Evolutionary conservation across 2,888 invertebrate species (phyloP).

Genomic region (Amblyteles armatorius): DNA sequence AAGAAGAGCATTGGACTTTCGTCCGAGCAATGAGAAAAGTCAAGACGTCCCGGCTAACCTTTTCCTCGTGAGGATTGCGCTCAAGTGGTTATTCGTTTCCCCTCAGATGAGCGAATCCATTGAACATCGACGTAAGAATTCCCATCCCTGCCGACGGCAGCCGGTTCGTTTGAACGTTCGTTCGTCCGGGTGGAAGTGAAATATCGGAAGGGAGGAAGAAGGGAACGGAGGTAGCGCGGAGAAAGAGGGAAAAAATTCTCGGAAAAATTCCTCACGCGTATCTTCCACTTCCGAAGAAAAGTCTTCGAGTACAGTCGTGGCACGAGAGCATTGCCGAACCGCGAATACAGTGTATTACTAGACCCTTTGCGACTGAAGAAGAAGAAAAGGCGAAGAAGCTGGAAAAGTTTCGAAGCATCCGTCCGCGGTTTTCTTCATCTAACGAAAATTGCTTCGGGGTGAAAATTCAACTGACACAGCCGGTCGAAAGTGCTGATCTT

Average conservation of each 20-base stretch:
- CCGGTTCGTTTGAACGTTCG: constrained; percentile 16
- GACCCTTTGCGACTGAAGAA: background rate
- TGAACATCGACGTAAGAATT: constrained; percentile 32
- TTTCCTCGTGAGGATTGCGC: constrained; percentile 36
- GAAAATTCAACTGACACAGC: constrained; percentile 23
- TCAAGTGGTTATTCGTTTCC: constrained; percentile 25
- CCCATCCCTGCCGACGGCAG: constrained; percentile 3
- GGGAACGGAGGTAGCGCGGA: background rate
- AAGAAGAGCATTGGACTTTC: background rate
- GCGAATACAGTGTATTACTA: background rate
- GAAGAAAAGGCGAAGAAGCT: background rate
- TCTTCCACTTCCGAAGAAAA: background rate
- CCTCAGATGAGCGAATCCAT: constrained; percentile 35
- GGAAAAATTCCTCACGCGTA: constrained; percentile 13
- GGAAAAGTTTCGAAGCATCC: constrained; percentile 22
- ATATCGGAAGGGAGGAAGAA: constrained; percentile 7
- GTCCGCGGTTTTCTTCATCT: constrained; percentile 2
- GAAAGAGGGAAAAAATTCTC: background rate
- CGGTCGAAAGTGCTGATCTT: constrained; percentile 50
- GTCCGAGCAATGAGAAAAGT: constrained; percentile 27
- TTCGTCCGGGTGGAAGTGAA: constrained; percentile 29
- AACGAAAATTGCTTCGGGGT: background rate
- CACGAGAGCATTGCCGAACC: background rate
- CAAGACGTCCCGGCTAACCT: constrained; percentile 14
- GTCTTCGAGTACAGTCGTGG: background rate